phyloP scores from a whole-genome alignment of 2,113 vertebrate genomes.

The Hippolais icterina region DNA sequence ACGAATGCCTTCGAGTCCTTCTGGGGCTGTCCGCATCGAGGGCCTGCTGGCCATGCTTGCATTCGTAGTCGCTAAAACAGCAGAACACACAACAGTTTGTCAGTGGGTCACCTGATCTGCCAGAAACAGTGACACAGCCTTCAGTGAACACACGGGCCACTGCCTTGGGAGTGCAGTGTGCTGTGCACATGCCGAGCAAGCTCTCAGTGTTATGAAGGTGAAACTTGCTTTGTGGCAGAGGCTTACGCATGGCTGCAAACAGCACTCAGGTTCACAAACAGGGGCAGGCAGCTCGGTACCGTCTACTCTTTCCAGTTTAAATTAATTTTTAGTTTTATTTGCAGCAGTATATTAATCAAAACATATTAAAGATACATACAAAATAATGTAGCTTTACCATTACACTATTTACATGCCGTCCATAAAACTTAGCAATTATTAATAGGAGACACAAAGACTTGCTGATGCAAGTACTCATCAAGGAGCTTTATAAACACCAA shows the following conservation, averaged over 20 bases:
- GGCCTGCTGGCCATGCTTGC: slow-evolving; percentile 72
- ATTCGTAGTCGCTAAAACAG: slow-evolving; percentile 82
- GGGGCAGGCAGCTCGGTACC: neutral
- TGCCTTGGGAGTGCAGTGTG: neutral
- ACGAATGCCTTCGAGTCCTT: slow-evolving; percentile 86
- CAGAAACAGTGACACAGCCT: neutral
- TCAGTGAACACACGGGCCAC: fast-evolving
- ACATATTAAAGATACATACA: neutral
- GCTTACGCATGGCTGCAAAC: neutral
- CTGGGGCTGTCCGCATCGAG: slow-evolving; percentile 73
- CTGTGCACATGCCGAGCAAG: neutral
- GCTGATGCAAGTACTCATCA: neutral
- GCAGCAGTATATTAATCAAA: neutral
- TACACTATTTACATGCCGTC: neutral
- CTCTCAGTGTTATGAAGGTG: neutral
- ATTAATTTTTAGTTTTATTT: neutral
- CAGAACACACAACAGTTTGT: neutral
- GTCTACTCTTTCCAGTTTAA: neutral
- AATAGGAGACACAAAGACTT: neutral
- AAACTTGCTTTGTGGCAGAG: neutral
- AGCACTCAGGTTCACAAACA: neutral
- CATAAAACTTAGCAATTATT: neutral
- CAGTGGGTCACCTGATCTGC: neutral
- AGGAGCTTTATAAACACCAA: neutral
- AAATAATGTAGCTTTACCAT: neutral